A percentile compares a stretch with the other conserved stretches of the same genome.
phyloP scores from a whole-genome alignment of 2,888 invertebrate species.

The Eupithecia subumbrata region DNA sequence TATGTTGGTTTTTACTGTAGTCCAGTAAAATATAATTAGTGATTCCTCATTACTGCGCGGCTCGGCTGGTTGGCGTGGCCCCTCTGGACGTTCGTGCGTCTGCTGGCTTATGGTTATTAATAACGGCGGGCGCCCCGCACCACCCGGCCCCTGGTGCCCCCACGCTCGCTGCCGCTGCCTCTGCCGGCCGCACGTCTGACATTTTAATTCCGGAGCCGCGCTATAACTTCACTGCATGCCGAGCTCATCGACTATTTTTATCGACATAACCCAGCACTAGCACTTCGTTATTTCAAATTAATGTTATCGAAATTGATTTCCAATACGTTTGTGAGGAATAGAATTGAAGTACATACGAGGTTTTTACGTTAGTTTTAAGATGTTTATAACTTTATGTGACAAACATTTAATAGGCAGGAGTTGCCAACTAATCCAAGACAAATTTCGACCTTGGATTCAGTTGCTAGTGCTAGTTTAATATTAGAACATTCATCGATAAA shows the following conservation, averaged over 20 bases:
- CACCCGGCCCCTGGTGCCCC: conserved; percentile 55
- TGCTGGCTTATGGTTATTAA: conserved; percentile 84
- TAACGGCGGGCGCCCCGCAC: conserved; percentile 73
- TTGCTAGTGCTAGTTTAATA: background rate
- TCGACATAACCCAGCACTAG: conserved; percentile 65
- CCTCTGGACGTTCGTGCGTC: conserved; percentile 84
- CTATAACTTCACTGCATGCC: conserved; percentile 69
- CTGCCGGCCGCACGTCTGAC: conserved; percentile 82
- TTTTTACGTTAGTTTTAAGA: background rate
- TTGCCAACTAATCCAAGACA: background rate
- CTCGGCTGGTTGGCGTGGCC: conserved; percentile 70
- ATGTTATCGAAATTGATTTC: conserved; percentile 20
- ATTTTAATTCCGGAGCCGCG: conserved; percentile 82
- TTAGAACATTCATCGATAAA: background rate
- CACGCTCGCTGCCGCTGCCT: conserved; percentile 61
- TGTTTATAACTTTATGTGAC: background rate
- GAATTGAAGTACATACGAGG: background rate
- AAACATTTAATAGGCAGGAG: background rate
- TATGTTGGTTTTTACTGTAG: conserved; percentile 74
- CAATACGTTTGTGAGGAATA: background rate
- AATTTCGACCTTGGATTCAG: background rate
- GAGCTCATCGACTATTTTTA: conserved; percentile 73
- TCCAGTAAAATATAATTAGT: conserved; percentile 84
- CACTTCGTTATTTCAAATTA: conserved; percentile 60
- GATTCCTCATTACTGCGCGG: conserved; percentile 82